A percentile compares a stretch with the other conserved stretches of the same genome.
Conservation (phyloP, 1,140 invertebrate genomes). For the Listronotus oregonensis region DNA sequence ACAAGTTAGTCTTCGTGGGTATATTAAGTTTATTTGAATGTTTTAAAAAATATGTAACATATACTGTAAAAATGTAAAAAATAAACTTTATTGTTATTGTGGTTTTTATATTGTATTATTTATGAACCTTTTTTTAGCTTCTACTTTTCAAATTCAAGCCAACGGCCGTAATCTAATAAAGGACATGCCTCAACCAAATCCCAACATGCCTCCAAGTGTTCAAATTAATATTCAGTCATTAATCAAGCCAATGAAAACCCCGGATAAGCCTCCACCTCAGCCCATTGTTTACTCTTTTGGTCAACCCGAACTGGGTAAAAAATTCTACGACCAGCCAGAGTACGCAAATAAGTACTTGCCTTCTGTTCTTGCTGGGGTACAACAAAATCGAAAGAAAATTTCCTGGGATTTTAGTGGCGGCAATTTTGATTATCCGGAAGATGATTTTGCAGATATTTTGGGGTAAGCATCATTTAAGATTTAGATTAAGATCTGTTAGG, state of each 20-base stretch:
- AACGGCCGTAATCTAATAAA: slow-evolving; percentile 24
- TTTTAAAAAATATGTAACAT: no score
- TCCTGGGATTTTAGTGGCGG: slow-evolving; percentile 41
- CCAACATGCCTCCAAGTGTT: slow-evolving; percentile 40
- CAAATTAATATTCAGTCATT: slow-evolving; percentile 52
- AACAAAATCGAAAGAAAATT: slow-evolving; percentile 48
- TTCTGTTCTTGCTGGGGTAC: slow-evolving; percentile 16
- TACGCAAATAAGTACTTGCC: slow-evolving; percentile 28
- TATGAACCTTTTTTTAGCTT: slow-evolving; percentile 2
- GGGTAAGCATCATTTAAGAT: slow-evolving; percentile 59
- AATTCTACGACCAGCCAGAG: slow-evolving; percentile 44
- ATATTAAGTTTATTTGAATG: no score
- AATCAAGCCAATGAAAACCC: slow-evolving; percentile 48
- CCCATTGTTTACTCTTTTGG: slow-evolving; percentile 55
- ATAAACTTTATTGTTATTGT: no score
- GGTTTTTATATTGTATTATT: no score
- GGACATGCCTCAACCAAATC: slow-evolving; percentile 9
- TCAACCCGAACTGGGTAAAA: slow-evolving; percentile 52
- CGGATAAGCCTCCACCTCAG: slow-evolving; percentile 44
- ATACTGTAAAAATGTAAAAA: no score
- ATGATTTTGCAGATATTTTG: slow-evolving; percentile 64
- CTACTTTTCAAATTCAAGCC: slow-evolving; percentile 26
- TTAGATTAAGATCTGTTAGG: no score
- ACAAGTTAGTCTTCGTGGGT: no score
- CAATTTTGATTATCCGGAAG: slow-evolving; percentile 57